Percentiles rank a stretch among this genome's conserved stretches.
Conservation (phyloP, 2,888 invertebrate species). For the Pyrrhosoma nymphula region DNA sequence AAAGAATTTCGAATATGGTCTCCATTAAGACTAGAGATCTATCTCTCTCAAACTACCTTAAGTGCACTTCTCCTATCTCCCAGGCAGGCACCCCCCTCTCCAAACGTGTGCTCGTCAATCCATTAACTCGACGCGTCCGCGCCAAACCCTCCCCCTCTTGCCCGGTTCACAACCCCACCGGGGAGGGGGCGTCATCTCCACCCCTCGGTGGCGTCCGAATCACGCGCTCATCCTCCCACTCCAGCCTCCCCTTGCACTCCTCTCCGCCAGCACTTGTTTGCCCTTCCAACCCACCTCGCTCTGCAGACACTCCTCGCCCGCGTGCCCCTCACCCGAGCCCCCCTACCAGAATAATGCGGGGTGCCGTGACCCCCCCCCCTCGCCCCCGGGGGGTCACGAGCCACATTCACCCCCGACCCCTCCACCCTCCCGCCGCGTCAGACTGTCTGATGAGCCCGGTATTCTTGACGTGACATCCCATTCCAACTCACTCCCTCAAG, state of each 20-base stretch:
- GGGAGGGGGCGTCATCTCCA: too few relatives aligned
- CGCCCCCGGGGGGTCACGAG: not conserved
- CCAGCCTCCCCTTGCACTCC: not conserved
- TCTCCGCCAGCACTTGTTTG: not conserved
- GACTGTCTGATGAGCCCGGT: not conserved
- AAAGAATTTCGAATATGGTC: too few relatives aligned
- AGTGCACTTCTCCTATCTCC: too few relatives aligned
- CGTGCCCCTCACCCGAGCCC: not conserved
- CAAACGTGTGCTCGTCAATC: not conserved
- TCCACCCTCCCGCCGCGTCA: not conserved
- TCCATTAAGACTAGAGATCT: too few relatives aligned
- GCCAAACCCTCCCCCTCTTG: not conserved
- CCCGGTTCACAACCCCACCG: not conserved
- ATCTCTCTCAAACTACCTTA: too few relatives aligned
- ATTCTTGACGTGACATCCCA: not conserved
- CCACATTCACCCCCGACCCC: not conserved
- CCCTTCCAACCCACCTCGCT: not conserved
- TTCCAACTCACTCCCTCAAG: not conserved
- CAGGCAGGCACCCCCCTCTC: not conserved
- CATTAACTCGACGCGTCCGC: slow-evolving; percentile 7
- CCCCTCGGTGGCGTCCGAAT: not conserved
- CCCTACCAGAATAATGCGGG: not conserved
- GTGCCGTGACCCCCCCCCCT: not conserved
- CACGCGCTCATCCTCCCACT: not conserved
- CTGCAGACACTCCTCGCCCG: not conserved